Evolutionary conservation across 2,113 vertebrate species (phyloP).

Genomic region (Solenodon paradoxus): DNA sequence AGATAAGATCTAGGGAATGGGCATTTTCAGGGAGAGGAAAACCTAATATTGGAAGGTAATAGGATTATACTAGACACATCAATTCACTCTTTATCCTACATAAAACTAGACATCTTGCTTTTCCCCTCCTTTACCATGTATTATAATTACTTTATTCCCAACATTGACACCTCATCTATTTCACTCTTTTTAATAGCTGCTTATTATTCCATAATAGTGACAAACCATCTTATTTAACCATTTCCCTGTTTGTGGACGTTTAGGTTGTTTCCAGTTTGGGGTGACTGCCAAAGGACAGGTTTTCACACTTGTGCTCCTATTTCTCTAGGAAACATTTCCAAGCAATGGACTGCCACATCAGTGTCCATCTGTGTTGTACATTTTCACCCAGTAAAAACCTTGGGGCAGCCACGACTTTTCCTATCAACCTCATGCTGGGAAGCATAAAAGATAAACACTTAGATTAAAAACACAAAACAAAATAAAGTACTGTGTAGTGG

Average conservation of each 20-base stretch:
- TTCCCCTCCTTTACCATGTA: neutral
- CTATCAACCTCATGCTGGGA: neutral
- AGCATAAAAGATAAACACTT: neutral
- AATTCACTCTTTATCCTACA: neutral
- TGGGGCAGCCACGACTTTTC: neutral
- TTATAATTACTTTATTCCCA: neutral
- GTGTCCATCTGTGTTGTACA: neutral
- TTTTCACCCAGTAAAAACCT: neutral
- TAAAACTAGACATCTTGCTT: neutral
- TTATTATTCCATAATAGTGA: neutral
- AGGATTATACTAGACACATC: neutral
- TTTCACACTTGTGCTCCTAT: neutral
- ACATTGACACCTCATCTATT: neutral
- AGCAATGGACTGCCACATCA: neutral
- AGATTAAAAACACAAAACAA: neutral
- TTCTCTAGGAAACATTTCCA: neutral
- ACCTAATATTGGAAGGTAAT: neutral
- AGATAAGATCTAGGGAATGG: neutral
- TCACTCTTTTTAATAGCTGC: neutral
- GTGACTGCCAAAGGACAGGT: neutral
- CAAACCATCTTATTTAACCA: neutral
- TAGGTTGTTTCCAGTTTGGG: too few species aligned
- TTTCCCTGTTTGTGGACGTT: neutral
- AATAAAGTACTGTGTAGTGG: neutral
- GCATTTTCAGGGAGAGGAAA: neutral